phyloP scores from a whole-genome alignment of 2,888 invertebrate species.

The Caenorhabditis japonica region DNA sequence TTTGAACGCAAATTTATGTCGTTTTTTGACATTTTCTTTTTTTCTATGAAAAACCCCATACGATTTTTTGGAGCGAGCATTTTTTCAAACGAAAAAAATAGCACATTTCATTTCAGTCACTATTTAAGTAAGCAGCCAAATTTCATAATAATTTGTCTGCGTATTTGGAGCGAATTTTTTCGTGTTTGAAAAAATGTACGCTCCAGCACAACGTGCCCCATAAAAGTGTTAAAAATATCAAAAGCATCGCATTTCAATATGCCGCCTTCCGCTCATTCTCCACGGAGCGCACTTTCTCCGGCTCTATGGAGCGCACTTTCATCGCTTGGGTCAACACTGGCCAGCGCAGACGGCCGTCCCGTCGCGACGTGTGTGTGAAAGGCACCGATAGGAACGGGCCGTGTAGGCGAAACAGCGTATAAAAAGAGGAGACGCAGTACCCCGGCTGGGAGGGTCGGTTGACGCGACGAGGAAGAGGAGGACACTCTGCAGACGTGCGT shows the following conservation, averaged over 20 bases:
- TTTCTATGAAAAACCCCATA: too few relatives aligned
- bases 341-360: conserved; percentile 12
- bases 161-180: too few relatives aligned
- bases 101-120: too few relatives aligned
- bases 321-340: conserved; percentile 7
- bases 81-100: too few relatives aligned
- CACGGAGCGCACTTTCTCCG: conserved; percentile 27
- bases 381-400: conserved; percentile 57
- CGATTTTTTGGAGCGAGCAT: too few relatives aligned
- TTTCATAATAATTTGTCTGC: too few relatives aligned
- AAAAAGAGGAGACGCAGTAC: conserved; percentile 17
- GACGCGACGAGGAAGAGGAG: conserved; percentile 34
- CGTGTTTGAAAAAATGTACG: not conserved
- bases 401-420: conserved; percentile 6
- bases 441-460: conserved; percentile 31
- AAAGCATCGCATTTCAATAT: conserved; percentile 15
- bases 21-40: too few relatives aligned
- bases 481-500: conserved; percentile 27
- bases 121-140: too few relatives aligned
- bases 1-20: too few relatives aligned
- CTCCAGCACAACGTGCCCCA: not conserved
- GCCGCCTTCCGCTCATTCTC: conserved; percentile 10
- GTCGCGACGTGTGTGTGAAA: conserved; percentile 34
- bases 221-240: not conserved
- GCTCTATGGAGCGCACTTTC: conserved; percentile 42